Evolutionary conservation across 2,888 invertebrate genomes (phyloP), one percentile per base, ranked within the genome.

Genomic region (Mythimna vitellina): DNA sequence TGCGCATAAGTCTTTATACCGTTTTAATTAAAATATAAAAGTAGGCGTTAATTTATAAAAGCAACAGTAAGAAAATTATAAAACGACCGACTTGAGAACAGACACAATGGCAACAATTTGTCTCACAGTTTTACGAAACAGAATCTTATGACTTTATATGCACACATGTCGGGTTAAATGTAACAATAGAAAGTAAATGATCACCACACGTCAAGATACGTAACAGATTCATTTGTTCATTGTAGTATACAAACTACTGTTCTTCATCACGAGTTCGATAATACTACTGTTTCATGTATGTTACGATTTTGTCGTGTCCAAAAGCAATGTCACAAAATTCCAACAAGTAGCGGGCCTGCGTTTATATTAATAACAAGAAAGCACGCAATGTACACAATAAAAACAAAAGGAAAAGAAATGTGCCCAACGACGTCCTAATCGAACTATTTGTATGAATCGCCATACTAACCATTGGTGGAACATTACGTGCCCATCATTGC

Each of bases 401-500:
- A 69, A 82, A 69, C 60, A 73, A 58, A 64, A 32, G 22, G 38
- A 32, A 60, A 65, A 74, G 63, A 79, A 72, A 63, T 78, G 51
- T 58, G 65, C 35, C 49, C 58, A 63, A 29, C 53, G 51, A 38
- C 25, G 42, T 35, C 60, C 61, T 70, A 71, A 84, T 73, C 82
- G 71, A 68, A 72, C 68, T 57, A 80, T 84, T 84, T 70, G 76
- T 83, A 84, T 84, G 80, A 32, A 82, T 58, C 74, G 70, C 60
- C 51, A 38, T 53, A 17, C 46, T 53, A 58, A 80, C 78, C 85
- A 86, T 83, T 76, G 83, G 82, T 80, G 76, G 78, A 81, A 76
- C 74, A 84, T 80, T 86, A 86, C 87, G 89, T 86, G 89, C 81
- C 80, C 69, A 76, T 81, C 89, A 91, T 90, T 88, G 87, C 86